Evolutionary conservation across 2,888 invertebrate genomes (phyloP).

Genomic region (Eupithecia vulgata): DNA sequence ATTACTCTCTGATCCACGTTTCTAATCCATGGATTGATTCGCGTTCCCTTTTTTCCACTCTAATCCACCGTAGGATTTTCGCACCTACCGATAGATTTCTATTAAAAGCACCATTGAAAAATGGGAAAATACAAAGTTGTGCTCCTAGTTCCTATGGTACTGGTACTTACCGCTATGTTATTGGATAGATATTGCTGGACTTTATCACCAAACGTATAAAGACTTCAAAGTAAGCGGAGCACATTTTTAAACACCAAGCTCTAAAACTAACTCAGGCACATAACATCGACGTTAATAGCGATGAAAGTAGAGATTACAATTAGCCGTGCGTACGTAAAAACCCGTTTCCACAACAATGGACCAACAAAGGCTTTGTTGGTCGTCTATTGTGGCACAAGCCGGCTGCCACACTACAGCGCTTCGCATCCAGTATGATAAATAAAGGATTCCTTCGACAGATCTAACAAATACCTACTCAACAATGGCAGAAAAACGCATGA

Average conservation of each 20-base stretch:
- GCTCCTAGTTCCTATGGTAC: too few relatives aligned
- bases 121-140: too few relatives aligned
- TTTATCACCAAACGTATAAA: too few relatives aligned
- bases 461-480: background rate
- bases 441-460: background rate
- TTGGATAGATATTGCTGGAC: too few relatives aligned
- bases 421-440: background rate
- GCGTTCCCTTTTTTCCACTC: too few relatives aligned
- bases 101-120: too few relatives aligned
- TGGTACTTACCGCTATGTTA: too few relatives aligned
- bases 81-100: background rate
- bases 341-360: conserved; percentile 49
- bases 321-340: conserved; percentile 31
- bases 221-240: too few relatives aligned
- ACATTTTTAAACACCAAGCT: too few relatives aligned
- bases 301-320: conserved; percentile 22
- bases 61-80: too few relatives aligned
- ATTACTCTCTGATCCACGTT: too few relatives aligned
- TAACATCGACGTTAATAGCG: background rate
- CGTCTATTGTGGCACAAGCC: conserved; percentile 49
- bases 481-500: background rate
- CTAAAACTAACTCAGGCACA: background rate
- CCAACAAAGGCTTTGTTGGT: conserved; percentile 59
- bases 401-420: background rate
- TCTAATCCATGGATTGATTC: too few relatives aligned